Conservation (phyloP, 2,888 invertebrate species). For the Xylophagus ater region DNA sequence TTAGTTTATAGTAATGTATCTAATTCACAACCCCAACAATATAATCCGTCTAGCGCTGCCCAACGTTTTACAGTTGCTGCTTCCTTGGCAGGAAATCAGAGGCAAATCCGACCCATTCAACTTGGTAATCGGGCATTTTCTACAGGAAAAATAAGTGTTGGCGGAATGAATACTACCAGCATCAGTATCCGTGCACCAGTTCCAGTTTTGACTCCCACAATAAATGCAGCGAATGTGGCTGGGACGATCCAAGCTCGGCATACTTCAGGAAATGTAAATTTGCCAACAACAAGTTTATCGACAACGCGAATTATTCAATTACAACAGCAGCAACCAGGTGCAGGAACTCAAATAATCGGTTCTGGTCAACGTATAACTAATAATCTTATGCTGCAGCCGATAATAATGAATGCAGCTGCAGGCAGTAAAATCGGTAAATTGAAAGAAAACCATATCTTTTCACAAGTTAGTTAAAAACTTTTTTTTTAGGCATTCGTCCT, state of each 20-base stretch:
- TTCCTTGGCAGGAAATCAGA: conserved; percentile 24
- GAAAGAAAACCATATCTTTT: too few species aligned
- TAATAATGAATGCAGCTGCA: conserved; percentile 32
- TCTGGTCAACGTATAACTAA: conserved; percentile 31
- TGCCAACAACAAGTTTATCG: conserved; percentile 29
- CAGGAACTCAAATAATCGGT: conserved; percentile 32
- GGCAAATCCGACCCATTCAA: conserved; percentile 37
- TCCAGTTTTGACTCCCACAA: conserved; percentile 27
- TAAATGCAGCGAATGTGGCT: conserved; percentile 19
- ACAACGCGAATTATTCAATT: conserved; percentile 36
- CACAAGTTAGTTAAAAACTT: too few species aligned
- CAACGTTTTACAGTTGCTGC: conserved; percentile 35
- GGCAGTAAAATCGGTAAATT: conserved; percentile 32
- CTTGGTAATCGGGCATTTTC: conserved; percentile 32
- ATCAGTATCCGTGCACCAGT: conserved; percentile 37
- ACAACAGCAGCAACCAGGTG: conserved; percentile 32
- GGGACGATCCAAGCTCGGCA: conserved; percentile 15
- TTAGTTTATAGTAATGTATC: conserved; percentile 36
- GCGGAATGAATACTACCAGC: conserved; percentile 31
- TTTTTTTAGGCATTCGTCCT: conserved; percentile 28
- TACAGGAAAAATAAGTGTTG: conserved; percentile 27
- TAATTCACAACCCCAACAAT: conserved; percentile 28
- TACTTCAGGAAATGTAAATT: conserved; percentile 24
- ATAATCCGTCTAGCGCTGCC: conserved; percentile 26
- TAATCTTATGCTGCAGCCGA: conserved; percentile 38